Conservation (phyloP, 2,797 vertebrate species). For the Melanotaenia pygmaea region DNA sequence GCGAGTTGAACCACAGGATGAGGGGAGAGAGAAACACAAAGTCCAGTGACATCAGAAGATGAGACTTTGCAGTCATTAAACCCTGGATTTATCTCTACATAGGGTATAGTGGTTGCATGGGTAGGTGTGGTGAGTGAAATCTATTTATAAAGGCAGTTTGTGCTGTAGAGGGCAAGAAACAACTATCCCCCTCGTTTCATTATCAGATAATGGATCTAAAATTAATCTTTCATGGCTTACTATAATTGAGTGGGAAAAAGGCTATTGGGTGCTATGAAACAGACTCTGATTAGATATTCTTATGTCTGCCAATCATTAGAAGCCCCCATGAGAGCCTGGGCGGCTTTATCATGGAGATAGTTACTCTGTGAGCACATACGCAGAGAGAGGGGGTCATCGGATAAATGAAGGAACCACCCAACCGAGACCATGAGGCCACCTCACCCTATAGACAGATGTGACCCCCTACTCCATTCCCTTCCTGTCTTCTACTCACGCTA, state of each 20-base stretch:
- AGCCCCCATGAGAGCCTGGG: constrained; percentile 42
- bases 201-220: constrained; percentile 82
- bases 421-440: constrained; percentile 68
- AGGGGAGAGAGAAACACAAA: constrained; percentile 48
- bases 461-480: constrained; percentile 51
- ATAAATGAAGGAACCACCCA: constrained; percentile 61
- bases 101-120: constrained; percentile 55
- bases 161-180: constrained; percentile 68
- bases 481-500: constrained; percentile 41
- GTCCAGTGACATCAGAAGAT: constrained; percentile 63
- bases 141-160: constrained; percentile 67
- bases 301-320: constrained; percentile 75
- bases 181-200: constrained; percentile 69
- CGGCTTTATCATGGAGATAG: constrained; percentile 66
- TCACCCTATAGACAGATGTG: constrained; percentile 55
- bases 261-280: constrained; percentile 76
- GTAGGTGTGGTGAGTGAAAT: constrained; percentile 58
- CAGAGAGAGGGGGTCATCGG: constrained; percentile 35
- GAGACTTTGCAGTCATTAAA: constrained; percentile 55
- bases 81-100: constrained; percentile 54
- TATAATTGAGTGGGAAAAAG: constrained; percentile 79
- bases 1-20: constrained; percentile 38
- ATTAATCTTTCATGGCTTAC: constrained; percentile 74
- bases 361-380: constrained; percentile 43
- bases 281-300: constrained; percentile 79